Percentiles rank a stretch among this genome's conserved stretches.
Evolutionary conservation across 2,888 invertebrate species (phyloP).

Genomic region (Epinotia demarniana): DNA sequence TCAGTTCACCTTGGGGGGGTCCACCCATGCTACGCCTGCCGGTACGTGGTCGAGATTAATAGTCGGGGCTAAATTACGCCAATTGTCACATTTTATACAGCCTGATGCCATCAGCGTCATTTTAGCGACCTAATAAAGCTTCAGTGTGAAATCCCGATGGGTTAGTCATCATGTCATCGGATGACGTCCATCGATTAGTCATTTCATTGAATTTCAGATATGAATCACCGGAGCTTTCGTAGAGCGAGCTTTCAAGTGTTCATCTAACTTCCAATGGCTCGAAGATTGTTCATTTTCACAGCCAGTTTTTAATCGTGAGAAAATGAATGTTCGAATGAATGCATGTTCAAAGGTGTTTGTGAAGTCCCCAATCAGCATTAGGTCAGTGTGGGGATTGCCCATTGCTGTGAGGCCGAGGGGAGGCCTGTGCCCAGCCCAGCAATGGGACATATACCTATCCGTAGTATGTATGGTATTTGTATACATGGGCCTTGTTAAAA

Average conservation of each 20-base stretch:
- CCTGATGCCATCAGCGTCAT: slow-evolving; percentile 48
- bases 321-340: too few species aligned
- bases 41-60: too few species aligned
- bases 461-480: too few species aligned
- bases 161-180: slow-evolving; percentile 56
- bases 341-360: too few species aligned
- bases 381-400: too few species aligned
- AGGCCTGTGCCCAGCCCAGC: too few species aligned
- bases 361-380: too few species aligned
- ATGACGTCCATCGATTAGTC: slow-evolving; percentile 55
- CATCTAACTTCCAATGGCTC: not conserved
- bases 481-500: too few species aligned
- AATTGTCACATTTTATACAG: slow-evolving; percentile 9
- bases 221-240: slow-evolving; percentile 51
- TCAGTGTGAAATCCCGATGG: slow-evolving; percentile 56
- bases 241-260: slow-evolving; percentile 12
- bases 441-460: too few species aligned
- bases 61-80: not conserved
- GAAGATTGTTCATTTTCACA: not conserved
- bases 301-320: not conserved
- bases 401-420: too few species aligned
- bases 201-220: slow-evolving; percentile 57
- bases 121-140: slow-evolving; percentile 50
- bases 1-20: too few species aligned
- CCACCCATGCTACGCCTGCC: too few species aligned